A percentile compares a stretch with the other conserved stretches of the same genome.
Conservation (phyloP, 2,113 vertebrate species). For the Marcusenius ussheri region DNA sequence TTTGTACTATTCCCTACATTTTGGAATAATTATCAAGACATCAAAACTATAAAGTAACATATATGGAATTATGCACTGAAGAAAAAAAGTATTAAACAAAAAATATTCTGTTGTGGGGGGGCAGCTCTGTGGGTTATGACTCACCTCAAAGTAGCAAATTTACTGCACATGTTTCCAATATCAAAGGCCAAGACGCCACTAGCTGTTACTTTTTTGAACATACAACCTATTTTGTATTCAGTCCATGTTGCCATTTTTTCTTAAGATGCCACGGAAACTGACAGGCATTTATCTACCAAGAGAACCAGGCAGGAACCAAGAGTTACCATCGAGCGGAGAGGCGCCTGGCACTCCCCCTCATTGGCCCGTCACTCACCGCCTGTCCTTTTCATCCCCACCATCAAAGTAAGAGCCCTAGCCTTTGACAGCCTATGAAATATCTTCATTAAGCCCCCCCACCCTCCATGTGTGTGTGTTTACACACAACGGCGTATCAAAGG, state of each 20-base stretch:
- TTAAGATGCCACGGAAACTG: neutral
- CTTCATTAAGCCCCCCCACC: constrained; percentile 57
- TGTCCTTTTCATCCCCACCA: constrained; percentile 39
- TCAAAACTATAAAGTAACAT: too few relatives aligned
- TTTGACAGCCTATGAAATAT: constrained; percentile 48
- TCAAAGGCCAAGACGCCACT: neutral
- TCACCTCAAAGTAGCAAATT: neutral
- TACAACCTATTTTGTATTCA: neutral
- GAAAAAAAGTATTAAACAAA: too few relatives aligned
- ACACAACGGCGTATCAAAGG: constrained; percentile 48
- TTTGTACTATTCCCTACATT: neutral
- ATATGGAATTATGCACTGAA: neutral
- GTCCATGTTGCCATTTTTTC: neutral
- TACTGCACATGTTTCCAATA: neutral
- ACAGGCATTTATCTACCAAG: neutral
- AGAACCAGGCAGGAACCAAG: neutral
- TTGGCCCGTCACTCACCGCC: neutral
- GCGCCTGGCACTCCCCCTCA: neutral
- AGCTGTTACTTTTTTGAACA: neutral
- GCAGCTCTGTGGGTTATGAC: neutral
- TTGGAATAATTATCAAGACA: neutral
- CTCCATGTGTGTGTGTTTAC: constrained; percentile 11
- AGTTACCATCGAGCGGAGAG: neutral
- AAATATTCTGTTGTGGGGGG: too few relatives aligned
- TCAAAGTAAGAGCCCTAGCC: constrained; percentile 29